Base-by-base conservation (phyloP, 2,888 invertebrate species). In the Osmoderma eremita region DNA sequence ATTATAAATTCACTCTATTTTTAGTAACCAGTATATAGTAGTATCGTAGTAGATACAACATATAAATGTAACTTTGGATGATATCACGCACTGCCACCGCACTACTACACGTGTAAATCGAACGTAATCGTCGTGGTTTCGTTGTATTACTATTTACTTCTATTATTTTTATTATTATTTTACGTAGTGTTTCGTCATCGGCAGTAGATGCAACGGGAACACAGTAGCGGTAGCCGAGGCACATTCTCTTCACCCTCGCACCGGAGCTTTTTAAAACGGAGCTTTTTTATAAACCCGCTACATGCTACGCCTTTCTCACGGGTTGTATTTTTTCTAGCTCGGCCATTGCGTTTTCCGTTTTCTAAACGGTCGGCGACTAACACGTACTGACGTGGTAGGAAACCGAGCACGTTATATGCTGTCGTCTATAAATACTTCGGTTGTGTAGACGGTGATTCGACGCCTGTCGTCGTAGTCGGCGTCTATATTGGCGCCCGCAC, bases 1-100 rank as follows among this genome's bases (percentile, higher is more conserved):
- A 64, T 64, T 64, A 64, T 64, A 64, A 64, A 64, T 64, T 53
- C 63, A 51, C 63, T 61, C 51, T 64, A 64, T 64, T 64, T 64
- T 64, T 64, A 64, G 63, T 13, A 41, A 53, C 53, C 41, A 64
- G 53, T 64, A 51, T 64, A 49, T 49, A 53, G 58, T 61, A 61
- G 58, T 61, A 61, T 48, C 20, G 48, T 48, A 48, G 42, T 17
- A 42, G 2, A 10, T 30, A 30, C 30, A 1, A 30, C 10, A 45
- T 61, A 36, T 45, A 61, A 61, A 61, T 61, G 58, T 61, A 61
- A 61, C 45, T 45, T 15, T 61, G 45, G 58, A 42, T 24, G 30
- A 45, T 61, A 48, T 41, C 56, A 39, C 58, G 30, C 30, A 61
- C 58, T 61, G 15, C 20, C 20, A 20, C 30, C 10, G 30, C 5